Conservation (phyloP, 1,140 invertebrate genomes). For the Aradophagus sp. region DNA sequence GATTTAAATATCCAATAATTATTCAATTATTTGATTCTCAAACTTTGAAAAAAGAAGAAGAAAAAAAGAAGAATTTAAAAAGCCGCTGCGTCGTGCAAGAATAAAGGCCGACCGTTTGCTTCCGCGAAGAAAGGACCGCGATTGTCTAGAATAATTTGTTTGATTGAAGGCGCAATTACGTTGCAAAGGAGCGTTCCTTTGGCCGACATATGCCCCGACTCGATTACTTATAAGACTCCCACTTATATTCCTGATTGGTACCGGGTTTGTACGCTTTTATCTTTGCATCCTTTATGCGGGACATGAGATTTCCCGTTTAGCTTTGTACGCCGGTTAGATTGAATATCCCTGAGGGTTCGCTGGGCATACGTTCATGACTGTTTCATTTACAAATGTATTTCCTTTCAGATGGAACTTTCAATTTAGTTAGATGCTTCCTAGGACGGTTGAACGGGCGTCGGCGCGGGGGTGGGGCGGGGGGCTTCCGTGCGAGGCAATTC, state of each 20-base stretch:
- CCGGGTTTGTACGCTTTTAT: conserved; percentile 50
- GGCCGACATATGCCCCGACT: conserved; percentile 34
- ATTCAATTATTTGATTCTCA: too few species aligned
- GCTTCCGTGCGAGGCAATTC: background rate
- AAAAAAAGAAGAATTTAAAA: too few species aligned
- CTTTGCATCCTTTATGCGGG: conserved; percentile 56
- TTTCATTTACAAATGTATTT: conserved; percentile 74
- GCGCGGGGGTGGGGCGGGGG: conserved; percentile 5
- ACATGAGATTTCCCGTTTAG: conserved; percentile 57
- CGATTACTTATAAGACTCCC: conserved; percentile 48
- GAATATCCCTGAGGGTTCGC: conserved; percentile 60
- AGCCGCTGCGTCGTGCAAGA: too few species aligned
- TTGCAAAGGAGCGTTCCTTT: conserved; percentile 26
- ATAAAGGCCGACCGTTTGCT: too few species aligned
- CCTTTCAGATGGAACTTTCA: conserved; percentile 72
- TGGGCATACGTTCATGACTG: conserved; percentile 63
- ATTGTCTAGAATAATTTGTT: conserved; percentile 33
- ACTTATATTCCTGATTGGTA: conserved; percentile 55
- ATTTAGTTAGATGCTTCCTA: conserved; percentile 68
- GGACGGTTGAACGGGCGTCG: conserved; percentile 37
- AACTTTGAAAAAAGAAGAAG: too few species aligned
- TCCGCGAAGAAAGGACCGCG: too few species aligned
- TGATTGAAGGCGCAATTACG: conserved; percentile 46
- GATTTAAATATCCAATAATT: too few species aligned
- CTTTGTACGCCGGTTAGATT: conserved; percentile 58